Evolutionary conservation across 2,888 invertebrate genomes (phyloP), one percentile per base, ranked within the genome.

Genomic region (Priocnemis perturbator): DNA sequence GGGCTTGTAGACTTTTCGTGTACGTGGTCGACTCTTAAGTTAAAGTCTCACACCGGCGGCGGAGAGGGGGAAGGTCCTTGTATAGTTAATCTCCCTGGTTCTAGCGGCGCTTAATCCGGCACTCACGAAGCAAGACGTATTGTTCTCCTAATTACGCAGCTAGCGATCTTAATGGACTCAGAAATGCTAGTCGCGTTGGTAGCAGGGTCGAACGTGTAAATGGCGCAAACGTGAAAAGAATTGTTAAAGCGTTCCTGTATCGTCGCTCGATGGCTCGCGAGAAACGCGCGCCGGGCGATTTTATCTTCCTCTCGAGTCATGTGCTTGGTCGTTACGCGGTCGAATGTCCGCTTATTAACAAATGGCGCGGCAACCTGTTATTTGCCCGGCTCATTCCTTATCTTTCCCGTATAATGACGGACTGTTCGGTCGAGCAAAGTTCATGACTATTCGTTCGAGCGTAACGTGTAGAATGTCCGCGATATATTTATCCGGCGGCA

Each of bases 91-190:
- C 74, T 73, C 64, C 65, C 53, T 45, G 50, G 47, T 58, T 50
- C 57, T 9, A 47, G 62, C 48, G 17, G 53, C 64, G 67, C 64
- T 74, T 70, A 74, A 74, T 74, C 73, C 73, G 57, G 60, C 59
- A 60, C 74, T 70, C 73, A 58, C 64, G 73, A 67, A 63, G 70
- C 74, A 73, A 70, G 74, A 74, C 65, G 67, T 74, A 74, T 74
- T 65, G 74, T 70, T 70, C 74, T 55, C 44, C 67, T 73, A 73
- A 73, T 74, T 73, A 70, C 73, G 62, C 26, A 45, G 63, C n/a
- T 64, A 47, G 65, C 67, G 70, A 74, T 74, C 73, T 74, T 74
- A 74, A 74, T 73, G 67, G 74, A 65, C 63, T 73, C 56, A 65
- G 69, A 56, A 73, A 69, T 73, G 74, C 73, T 67, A 21, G 15